Percentiles rank a stretch among this genome's conserved stretches.
Conservation (phyloP, 2,113 vertebrate genomes). For the Condylura cristata region DNA sequence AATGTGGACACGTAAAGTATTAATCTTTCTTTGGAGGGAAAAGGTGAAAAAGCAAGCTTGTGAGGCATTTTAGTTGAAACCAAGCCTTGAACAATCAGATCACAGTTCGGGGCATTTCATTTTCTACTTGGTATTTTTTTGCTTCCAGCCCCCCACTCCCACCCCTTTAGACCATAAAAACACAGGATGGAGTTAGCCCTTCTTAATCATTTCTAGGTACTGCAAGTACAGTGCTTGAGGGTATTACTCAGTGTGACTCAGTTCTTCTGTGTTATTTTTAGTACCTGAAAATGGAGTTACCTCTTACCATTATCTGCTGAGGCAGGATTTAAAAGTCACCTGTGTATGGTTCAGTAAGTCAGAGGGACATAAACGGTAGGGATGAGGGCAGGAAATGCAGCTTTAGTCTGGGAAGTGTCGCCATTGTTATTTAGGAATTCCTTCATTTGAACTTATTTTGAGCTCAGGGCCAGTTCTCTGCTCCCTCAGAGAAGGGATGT, state of each 20-base stretch:
- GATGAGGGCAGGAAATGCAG: not conserved
- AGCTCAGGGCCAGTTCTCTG: no score
- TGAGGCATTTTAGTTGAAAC: constrained; percentile 10
- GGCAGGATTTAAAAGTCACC: constrained; percentile 42
- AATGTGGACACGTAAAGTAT: fast-evolving
- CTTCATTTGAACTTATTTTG: not conserved
- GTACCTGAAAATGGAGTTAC: constrained; percentile 73
- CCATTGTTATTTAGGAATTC: not conserved
- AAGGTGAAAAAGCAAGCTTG: not conserved
- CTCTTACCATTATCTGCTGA: constrained; percentile 55
- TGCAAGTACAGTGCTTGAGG: constrained; percentile 37
- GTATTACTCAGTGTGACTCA: constrained; percentile 76
- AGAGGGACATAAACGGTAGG: not conserved
- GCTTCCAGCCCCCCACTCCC: not conserved
- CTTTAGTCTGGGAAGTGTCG: not conserved
- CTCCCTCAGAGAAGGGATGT: fast-evolving
- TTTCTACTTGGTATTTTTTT: not conserved
- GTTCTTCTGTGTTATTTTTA: constrained; percentile 82
- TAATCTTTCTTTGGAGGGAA: not conserved
- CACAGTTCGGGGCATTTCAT: not conserved
- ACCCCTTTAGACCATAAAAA: not conserved
- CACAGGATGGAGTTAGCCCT: not conserved
- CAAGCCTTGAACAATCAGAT: not conserved
- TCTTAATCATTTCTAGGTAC: not conserved
- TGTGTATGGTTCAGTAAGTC: not conserved